Evolutionary conservation across 1,140 invertebrate species (phyloP).

Genomic region (Bradynema listronoti): DNA sequence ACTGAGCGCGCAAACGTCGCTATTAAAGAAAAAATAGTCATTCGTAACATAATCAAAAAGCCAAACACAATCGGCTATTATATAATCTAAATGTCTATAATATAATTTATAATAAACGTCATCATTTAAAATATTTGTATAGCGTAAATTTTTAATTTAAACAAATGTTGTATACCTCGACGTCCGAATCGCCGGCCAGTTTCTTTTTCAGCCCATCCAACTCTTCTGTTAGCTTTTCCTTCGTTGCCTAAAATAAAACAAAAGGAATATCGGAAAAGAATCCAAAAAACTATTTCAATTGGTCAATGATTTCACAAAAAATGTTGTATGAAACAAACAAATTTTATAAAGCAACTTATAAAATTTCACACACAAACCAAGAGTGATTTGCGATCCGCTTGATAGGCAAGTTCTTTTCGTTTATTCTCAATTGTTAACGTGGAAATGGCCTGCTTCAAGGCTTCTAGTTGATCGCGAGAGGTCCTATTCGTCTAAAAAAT

Average conservation of each 20-base stretch:
- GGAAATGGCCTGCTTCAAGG: conserved; percentile 40
- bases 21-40: too few species aligned
- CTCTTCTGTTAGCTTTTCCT: conserved; percentile 31
- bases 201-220: conserved; percentile 28
- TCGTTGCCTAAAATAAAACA: conserved; percentile 26
- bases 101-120: too few species aligned
- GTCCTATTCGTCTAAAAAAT: too few species aligned
- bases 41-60: too few species aligned
- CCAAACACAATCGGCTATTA: too few species aligned
- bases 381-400: conserved; percentile 28
- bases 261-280: background rate
- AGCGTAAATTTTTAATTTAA: too few species aligned
- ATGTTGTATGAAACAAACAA: too few species aligned
- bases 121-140: too few species aligned
- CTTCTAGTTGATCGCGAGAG: conserved; percentile 21
- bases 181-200: background rate
- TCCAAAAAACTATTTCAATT: background rate
- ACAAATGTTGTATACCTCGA: too few species aligned
- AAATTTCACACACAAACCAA: conserved; percentile 17
- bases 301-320: background rate
- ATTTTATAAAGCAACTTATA: background rate
- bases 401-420: conserved; percentile 42
- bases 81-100: too few species aligned
- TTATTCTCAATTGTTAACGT: conserved; percentile 44
- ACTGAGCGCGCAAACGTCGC: conserved; percentile 19